phyloP scores from a whole-genome alignment of 2,113 vertebrate species.

The Phylloscopus whistleri region DNA sequence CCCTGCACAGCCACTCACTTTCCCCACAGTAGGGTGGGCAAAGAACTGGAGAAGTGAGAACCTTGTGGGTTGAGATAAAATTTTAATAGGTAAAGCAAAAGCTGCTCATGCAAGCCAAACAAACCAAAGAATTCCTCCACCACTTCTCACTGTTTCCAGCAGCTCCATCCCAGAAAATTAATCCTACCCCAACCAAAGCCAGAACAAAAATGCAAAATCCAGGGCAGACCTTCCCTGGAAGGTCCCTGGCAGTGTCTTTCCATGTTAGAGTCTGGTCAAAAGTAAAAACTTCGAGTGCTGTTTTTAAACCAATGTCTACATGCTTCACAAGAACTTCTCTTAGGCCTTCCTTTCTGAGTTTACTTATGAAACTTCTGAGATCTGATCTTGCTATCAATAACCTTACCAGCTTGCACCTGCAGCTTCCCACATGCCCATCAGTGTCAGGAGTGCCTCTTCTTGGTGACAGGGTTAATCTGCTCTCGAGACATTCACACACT shows the following conservation, averaged over 20 bases:
- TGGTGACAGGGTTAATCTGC: background rate
- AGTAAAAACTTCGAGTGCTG: background rate
- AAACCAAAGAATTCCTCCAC: background rate
- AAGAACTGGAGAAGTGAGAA: background rate
- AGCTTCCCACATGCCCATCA: background rate
- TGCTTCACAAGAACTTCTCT: background rate
- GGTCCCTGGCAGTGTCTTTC: background rate
- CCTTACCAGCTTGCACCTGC: background rate
- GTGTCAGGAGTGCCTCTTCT: background rate
- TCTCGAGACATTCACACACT: background rate
- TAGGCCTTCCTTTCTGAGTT: background rate
- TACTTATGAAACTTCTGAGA: background rate
- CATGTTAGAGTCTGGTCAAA: background rate
- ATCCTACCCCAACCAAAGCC: background rate
- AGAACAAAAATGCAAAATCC: background rate
- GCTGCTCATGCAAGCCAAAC: background rate
- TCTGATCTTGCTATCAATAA: background rate
- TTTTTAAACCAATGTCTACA: background rate
- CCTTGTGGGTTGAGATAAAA: background rate
- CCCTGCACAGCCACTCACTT: background rate
- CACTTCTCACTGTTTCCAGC: background rate
- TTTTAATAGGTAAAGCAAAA: background rate
- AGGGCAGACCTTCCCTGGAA: background rate
- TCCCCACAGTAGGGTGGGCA: background rate
- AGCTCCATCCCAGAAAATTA: background rate